Conservation (phyloP, 1,140 invertebrate genomes). For the Heliconius hermathena region DNA sequence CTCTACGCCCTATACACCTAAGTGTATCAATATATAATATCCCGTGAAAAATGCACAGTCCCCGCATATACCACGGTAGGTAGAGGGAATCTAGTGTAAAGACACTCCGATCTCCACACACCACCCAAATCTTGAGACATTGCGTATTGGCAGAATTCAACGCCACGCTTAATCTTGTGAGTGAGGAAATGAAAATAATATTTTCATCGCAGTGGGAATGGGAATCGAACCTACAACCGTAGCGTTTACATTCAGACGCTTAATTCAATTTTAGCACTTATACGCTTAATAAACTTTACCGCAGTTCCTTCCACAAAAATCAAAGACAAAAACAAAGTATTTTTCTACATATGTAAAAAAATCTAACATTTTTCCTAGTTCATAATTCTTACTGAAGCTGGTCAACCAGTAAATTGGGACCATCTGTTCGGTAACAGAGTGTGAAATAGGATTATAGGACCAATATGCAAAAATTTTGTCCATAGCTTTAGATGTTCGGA, state of each 20-base stretch:
- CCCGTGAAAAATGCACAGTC: too few species aligned
- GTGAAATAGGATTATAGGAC: slow-evolving; percentile 22
- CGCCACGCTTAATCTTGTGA: too few species aligned
- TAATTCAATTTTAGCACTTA: too few species aligned
- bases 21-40: too few species aligned
- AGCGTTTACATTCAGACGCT: not conserved
- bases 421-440: slow-evolving; percentile 31
- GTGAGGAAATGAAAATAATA: too few species aligned
- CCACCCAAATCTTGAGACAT: too few species aligned
- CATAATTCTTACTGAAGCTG: slow-evolving; percentile 1
- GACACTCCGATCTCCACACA: too few species aligned
- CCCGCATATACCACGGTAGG: too few species aligned
- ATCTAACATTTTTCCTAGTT: not conserved
- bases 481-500: not conserved
- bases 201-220: not conserved
- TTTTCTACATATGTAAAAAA: not conserved
- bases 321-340: not conserved
- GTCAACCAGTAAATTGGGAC: slow-evolving; percentile 28
- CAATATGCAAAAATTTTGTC: not conserved
- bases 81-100: too few species aligned
- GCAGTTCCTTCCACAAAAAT: not conserved
- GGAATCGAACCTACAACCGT: not conserved
- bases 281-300: too few species aligned
- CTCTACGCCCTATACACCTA: too few species aligned
- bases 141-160: too few species aligned